A percentile compares a stretch with the other conserved stretches of the same genome.
These are phyloP conservation scores for Chamaea fasciata DNA, from an alignment of 2,113 vertebrate genomes.

Conservation along the genomic window DNA sequence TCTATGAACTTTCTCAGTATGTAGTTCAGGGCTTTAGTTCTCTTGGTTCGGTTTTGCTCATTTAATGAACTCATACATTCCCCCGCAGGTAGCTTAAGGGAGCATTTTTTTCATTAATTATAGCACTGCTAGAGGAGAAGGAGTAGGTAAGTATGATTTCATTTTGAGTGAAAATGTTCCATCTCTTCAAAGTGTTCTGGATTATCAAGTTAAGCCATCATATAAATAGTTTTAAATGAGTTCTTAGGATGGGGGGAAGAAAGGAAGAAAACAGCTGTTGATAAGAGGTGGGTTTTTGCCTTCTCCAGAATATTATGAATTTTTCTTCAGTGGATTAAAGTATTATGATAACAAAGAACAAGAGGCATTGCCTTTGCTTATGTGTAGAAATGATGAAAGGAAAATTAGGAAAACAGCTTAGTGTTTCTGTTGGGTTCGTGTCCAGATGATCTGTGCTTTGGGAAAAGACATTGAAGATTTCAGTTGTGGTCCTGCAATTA, in stretches of 20 bases:
- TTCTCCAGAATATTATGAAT: not conserved
- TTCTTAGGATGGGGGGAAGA: not conserved
- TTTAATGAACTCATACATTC: not conserved
- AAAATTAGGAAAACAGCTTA: not conserved
- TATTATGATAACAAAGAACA: not conserved
- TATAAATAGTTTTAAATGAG: not conserved
- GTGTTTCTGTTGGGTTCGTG: not conserved
- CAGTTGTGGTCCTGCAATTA: not conserved
- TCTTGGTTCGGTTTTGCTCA: not conserved
- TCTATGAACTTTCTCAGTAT: not conserved
- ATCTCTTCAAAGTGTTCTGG: not conserved
- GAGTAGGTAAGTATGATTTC: conserved; percentile 23
- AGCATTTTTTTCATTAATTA: conserved; percentile 7
- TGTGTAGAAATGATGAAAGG: not conserved
- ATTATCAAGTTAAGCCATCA: not conserved
- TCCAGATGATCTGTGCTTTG: not conserved
- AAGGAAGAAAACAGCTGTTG: not conserved
- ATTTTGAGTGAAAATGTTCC: not conserved
- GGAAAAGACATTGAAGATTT: not conserved
- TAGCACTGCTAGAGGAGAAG: not conserved
- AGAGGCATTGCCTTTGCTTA: not conserved
- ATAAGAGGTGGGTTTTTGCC: not conserved
- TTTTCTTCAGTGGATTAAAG: not conserved
- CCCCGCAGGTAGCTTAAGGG: not conserved
- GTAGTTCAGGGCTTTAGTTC: not conserved